Percentiles rank a stretch among this genome's conserved stretches.
Evolutionary conservation across 2,113 vertebrate species (phyloP).

Genomic region (Colossoma macropomum): DNA sequence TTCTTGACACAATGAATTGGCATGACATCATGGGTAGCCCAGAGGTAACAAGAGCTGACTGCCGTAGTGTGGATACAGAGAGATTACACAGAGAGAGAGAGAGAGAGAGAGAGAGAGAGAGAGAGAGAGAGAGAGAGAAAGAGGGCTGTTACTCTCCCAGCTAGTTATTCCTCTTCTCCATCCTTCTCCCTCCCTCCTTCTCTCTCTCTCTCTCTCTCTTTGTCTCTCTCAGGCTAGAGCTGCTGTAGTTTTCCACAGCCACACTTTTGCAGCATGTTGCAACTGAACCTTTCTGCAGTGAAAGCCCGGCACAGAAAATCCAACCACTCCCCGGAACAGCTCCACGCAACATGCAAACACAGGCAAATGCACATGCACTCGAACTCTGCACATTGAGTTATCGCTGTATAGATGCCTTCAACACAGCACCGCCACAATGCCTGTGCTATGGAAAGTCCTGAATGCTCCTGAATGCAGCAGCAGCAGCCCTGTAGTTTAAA

Average conservation of each 20-base stretch:
- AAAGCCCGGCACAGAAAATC: conserved; percentile 64
- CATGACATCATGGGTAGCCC: conserved; percentile 68
- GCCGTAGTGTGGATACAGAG: conserved; percentile 56
- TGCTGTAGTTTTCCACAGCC: conserved; percentile 65
- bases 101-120: conserved; percentile 38
- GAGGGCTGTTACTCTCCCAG: conserved; percentile 50
- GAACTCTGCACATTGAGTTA: neutral
- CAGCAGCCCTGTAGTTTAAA: conserved; percentile 46
- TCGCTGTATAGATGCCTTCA: neutral
- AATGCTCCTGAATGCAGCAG: conserved; percentile 53
- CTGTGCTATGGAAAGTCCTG: conserved; percentile 3
- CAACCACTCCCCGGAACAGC: conserved; percentile 71
- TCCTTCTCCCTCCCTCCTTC: conserved; percentile 62
- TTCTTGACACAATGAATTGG: conserved; percentile 56
- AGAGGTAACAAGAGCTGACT: conserved; percentile 65
- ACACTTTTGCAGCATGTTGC: conserved; percentile 50
- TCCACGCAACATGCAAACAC: conserved; percentile 32
- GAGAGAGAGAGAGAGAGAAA: conserved; percentile 34
- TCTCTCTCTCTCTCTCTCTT: conserved; percentile 54
- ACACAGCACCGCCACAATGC: conserved; percentile 37
- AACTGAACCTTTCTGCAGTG: conserved; percentile 71
- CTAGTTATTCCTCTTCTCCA: conserved; percentile 54
- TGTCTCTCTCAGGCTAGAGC: conserved; percentile 68
- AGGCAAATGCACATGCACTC: neutral
- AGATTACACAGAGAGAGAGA: conserved; percentile 53